Evolutionary conservation across 2,888 invertebrate species (phyloP).

Genomic region (Lasioglossum vierecki): DNA sequence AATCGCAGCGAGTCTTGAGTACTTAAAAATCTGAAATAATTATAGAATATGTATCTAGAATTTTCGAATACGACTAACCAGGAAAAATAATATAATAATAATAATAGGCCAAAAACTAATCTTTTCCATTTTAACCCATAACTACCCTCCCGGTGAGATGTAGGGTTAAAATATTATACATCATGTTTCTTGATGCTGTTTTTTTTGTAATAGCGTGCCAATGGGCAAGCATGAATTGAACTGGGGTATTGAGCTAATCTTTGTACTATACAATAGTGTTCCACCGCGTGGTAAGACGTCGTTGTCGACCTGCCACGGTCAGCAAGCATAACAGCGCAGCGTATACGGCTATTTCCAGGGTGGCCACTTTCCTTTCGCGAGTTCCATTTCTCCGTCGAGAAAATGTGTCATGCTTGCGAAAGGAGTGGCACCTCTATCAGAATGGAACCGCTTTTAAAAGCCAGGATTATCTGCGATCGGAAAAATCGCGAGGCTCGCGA

Average conservation of each 20-base stretch:
- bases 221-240: background rate
- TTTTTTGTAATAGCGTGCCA: background rate
- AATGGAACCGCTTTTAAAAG: slow-evolving; percentile 33
- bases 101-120: too few species aligned
- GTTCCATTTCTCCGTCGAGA: slow-evolving; percentile 27
- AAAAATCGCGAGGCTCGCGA: slow-evolving; percentile 23
- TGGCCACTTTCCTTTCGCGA: slow-evolving; percentile 35
- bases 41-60: too few species aligned
- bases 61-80: too few species aligned
- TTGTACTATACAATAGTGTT: background rate
- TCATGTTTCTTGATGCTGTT: too few species aligned
- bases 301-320: slow-evolving; percentile 21
- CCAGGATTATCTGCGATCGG: slow-evolving; percentile 35
- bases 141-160: too few species aligned
- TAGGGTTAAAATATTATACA: too few species aligned
- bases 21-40: too few species aligned
- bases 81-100: too few species aligned
- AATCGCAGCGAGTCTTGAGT: too few species aligned
- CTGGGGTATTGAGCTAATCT: background rate
- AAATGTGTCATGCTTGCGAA: slow-evolving; percentile 55
- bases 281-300: background rate
- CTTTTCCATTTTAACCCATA: too few species aligned
- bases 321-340: slow-evolving; percentile 39
- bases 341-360: slow-evolving; percentile 43
- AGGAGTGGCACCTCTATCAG: slow-evolving; percentile 15